phyloP scores from a whole-genome alignment of 2,888 invertebrate species.

The Synergus gifuensis region DNA sequence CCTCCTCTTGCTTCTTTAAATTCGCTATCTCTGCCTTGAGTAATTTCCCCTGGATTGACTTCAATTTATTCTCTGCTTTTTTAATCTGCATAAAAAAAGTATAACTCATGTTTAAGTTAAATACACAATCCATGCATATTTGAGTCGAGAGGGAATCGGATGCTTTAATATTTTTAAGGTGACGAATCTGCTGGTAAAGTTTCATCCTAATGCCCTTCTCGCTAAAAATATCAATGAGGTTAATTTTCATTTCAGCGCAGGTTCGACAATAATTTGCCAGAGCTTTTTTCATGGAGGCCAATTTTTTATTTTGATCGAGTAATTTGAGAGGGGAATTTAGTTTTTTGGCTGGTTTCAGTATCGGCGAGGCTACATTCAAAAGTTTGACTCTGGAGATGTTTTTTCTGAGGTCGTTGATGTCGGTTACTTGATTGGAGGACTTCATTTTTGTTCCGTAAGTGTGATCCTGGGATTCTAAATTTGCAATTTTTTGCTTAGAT shows the following conservation, averaged over 20 bases:
- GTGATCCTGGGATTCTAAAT: slow-evolving; percentile 24
- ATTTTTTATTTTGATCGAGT: slow-evolving; percentile 5
- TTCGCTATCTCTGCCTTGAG: slow-evolving; percentile 46
- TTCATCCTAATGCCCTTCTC: slow-evolving; percentile 74
- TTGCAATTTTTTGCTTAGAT: neutral
- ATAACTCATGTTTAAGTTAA: slow-evolving; percentile 75
- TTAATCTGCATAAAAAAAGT: slow-evolving; percentile 76
- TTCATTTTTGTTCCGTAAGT: slow-evolving; percentile 20
- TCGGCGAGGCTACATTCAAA: slow-evolving; percentile 62
- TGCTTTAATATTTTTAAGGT: slow-evolving; percentile 70
- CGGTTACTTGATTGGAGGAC: slow-evolving; percentile 62
- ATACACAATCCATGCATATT: slow-evolving; percentile 76
- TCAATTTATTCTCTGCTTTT: slow-evolving; percentile 73
- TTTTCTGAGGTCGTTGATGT: slow-evolving; percentile 73
- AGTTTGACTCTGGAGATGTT: slow-evolving; percentile 71
- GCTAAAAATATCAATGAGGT: slow-evolving; percentile 74
- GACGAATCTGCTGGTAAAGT: slow-evolving; percentile 73
- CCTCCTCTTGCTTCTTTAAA: neutral
- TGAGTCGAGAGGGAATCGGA: slow-evolving; percentile 72
- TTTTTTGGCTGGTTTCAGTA: slow-evolving; percentile 63
- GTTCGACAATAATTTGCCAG: slow-evolving; percentile 74
- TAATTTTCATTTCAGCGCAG: slow-evolving; percentile 73
- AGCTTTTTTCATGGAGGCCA: slow-evolving; percentile 55
- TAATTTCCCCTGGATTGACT: slow-evolving; percentile 65
- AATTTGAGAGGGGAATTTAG: slow-evolving; percentile 47